Evolutionary conservation across 2,797 vertebrate species (phyloP).

Genomic region (Gymnothorax javanicus): DNA sequence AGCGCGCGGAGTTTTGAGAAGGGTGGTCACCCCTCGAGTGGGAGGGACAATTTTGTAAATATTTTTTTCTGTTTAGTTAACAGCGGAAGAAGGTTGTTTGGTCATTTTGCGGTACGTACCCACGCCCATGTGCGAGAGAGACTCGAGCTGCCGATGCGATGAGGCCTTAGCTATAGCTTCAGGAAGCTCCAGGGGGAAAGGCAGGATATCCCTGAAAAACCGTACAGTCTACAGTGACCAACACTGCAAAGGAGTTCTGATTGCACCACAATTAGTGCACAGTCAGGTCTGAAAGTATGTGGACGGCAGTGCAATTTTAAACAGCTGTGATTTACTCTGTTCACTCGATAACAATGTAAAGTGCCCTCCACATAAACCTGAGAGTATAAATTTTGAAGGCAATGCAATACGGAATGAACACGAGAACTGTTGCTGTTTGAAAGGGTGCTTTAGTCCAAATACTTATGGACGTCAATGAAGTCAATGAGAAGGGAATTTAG

Average conservation of each 20-base stretch:
- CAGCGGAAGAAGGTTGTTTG: neutral
- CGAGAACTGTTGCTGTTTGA: too few relatives aligned
- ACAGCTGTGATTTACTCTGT: too few relatives aligned
- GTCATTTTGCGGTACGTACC: conserved; percentile 60
- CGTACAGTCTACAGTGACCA: neutral
- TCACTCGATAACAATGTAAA: too few relatives aligned
- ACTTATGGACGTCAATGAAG: too few relatives aligned
- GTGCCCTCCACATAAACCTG: too few relatives aligned
- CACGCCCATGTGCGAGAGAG: conserved; percentile 86
- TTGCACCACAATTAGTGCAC: neutral
- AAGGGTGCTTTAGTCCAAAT: too few relatives aligned
- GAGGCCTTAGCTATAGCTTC: conserved; percentile 78
- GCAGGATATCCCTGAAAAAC: conserved; percentile 80
- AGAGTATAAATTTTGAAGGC: too few relatives aligned
- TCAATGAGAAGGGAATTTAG: neutral
- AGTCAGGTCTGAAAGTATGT: too few relatives aligned
- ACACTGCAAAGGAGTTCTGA: neutral
- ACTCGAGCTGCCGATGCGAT: conserved; percentile 83
- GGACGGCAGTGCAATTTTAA: too few relatives aligned
- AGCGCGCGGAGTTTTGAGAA: neutral
- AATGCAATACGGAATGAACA: too few relatives aligned
- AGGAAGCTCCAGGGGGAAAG: conserved; percentile 82
- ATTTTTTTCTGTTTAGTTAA: neutral
- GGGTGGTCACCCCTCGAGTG: neutral
- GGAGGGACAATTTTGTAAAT: neutral